Base-by-base conservation (phyloP, 2,888 invertebrate species). In the Lithosia quadra region DNA sequence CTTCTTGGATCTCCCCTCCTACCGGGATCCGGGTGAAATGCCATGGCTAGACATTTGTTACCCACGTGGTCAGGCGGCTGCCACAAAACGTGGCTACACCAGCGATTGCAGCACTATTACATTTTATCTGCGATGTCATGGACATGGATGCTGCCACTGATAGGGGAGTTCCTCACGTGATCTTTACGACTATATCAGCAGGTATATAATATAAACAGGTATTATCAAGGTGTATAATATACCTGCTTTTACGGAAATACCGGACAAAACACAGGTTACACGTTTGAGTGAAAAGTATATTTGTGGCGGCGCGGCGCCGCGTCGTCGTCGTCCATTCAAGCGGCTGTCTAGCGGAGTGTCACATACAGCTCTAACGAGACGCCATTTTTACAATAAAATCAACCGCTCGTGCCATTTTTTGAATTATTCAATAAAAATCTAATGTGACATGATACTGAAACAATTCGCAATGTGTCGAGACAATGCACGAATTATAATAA, bases 371-470 rank as follows among this genome's bases (percentile, higher is more conserved):
- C 84, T 91, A 91, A 91, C 89, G 81, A 91, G 91, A 89, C 86
- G 76, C 86, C 84, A 88, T 87, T 86, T 86, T 77, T 24, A 82
- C 86, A 86, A 89, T 89, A 89, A 89, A 86, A 89, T 85, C 84
- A 86, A 89, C 88, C 86, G 79, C 71, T 79, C 77, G 74, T 83
- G 71, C 69, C 77, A 73, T 83, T 80, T 82, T 85, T 82, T 92
- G 93, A 91, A 93, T 92, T 91, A 93, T 94, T 93, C 94, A 93
- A 90, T 89, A 89, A 92, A 90, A 91, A 91, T 89, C 87, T 85
- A 90, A 91, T 90, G 84, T 85, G 82, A 87, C 85, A 62, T 22
- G 80, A 85, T 81, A 87, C 71, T 90, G 89, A 90, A 90, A 91
- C 88, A 90, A 88, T 86, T 88, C 84, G 83, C 86, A 81, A 89